Evolutionary conservation across 2,113 vertebrate species (phyloP), one percentile per base, ranked within the genome.

Genomic region (Eonycteris spelaea): DNA sequence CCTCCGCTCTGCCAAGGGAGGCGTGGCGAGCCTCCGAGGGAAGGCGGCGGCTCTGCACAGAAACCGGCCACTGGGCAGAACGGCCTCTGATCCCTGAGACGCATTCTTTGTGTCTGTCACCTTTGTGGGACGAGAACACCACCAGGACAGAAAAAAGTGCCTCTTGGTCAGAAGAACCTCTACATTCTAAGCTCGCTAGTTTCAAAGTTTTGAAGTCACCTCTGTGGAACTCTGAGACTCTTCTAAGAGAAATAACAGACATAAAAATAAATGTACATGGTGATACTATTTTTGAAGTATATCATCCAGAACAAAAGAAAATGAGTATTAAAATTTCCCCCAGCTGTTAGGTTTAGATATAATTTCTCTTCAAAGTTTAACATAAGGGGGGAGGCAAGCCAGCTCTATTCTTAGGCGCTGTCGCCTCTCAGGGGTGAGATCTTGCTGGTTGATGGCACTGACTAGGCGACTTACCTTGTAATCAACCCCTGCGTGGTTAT

Each of bases 221-320:
- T 94, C 73, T 33, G 24, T 13, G 53, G 74, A 86, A 75, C 83
- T 71, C 94, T 88, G 94, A 95, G 55, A 91, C 43, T 84, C 86
- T 90, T 86, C n/a, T 13, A 33, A 85, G 38, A 95, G 93, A 89
- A 91, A 71, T 78, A 86, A 78, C 61, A 94, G 89, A 19, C 94
- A 75, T 88, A 80, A 96, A 96, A 96, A 95, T 92, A 94, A 61
- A 90, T 38, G 45, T 38, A 33, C 71, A 18, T 0, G 14, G 90
- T 13, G 71, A 55, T 51, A 55, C 82, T 80, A 91, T 67, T 97
- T 97, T 93, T 96, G 94, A 93, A 97, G 95, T 45, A 5, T 33
- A 68, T 95, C 90, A 65, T 38, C 68, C 86, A 96, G 86, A 96
- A 90, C 93, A 93, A 91, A 95, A 95, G 90, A 90, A 96, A 75